Evolutionary conservation across 2,888 invertebrate genomes (phyloP).

Genomic region (Pheosia tremula): DNA sequence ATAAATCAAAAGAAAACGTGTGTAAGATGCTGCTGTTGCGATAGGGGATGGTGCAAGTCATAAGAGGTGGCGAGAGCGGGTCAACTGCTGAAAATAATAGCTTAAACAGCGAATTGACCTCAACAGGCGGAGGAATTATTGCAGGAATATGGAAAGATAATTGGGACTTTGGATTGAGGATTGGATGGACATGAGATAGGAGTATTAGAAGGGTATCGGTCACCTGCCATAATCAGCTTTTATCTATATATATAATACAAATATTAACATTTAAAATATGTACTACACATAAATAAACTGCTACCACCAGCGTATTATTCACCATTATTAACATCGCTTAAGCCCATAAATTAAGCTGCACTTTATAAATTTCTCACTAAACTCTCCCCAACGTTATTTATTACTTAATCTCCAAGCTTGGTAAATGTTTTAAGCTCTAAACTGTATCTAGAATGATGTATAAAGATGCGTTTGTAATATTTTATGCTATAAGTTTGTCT

Average conservation of each 20-base stretch:
- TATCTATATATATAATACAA: too few relatives aligned
- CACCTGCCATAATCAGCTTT: too few relatives aligned
- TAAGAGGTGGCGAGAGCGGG: constrained; percentile 7
- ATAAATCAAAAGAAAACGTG: constrained; percentile 57
- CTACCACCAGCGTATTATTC: constrained; percentile 7
- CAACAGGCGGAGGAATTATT: too few relatives aligned
- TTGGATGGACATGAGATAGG: too few relatives aligned
- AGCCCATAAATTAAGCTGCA: constrained; percentile 47
- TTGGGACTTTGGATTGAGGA: too few relatives aligned
- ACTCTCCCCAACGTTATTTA: constrained; percentile 79
- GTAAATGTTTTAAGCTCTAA: constrained; percentile 75
- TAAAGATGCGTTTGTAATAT: neutral
- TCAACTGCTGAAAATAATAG: too few relatives aligned
- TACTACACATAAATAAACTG: neutral
- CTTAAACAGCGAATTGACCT: too few relatives aligned
- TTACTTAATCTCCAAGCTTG: constrained; percentile 77
- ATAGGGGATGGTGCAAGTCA: constrained; percentile 22
- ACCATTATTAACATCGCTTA: constrained; percentile 39
- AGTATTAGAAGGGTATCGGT: too few relatives aligned
- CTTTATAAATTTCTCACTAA: constrained; percentile 74
- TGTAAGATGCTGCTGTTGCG: constrained; percentile 48
- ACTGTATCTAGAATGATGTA: neutral
- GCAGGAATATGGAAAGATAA: too few relatives aligned
- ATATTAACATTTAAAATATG: too few relatives aligned
- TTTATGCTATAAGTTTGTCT: neutral